These are phyloP conservation scores for Zoanthus sansibaricus DNA, from an alignment of 92 coral and sea anemone genomes.

Conservation along the genomic window DNA sequence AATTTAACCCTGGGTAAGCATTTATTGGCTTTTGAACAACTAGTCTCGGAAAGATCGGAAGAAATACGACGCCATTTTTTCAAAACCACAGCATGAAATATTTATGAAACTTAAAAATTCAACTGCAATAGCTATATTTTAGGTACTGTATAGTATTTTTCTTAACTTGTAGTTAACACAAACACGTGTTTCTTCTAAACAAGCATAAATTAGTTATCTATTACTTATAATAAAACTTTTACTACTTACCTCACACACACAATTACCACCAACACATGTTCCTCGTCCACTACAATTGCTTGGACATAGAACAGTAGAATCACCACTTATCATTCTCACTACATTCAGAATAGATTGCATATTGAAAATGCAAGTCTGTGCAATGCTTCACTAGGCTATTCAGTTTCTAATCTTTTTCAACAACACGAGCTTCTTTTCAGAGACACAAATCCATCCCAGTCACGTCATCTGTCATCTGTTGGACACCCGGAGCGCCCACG, in stretches of 20 bases:
- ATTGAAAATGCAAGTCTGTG: not conserved
- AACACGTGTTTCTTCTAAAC: no score
- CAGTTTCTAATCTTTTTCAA: not conserved
- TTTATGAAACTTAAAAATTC: no score
- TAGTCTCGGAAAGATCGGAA: no score
- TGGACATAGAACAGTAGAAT: slow-evolving; percentile 61
- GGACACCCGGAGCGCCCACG: not conserved
- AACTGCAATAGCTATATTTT: no score
- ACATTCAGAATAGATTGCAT: slow-evolving; percentile 72
- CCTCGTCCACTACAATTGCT: slow-evolving; percentile 88
- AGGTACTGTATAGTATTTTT: no score
- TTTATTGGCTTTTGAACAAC: no score
- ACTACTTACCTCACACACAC: slow-evolving; percentile 83
- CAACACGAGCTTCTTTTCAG: not conserved
- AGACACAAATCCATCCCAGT: not conserved
- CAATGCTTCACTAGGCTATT: not conserved
- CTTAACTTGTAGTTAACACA: no score
- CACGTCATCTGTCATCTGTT: not conserved
- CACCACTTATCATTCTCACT: slow-evolving; percentile 72
- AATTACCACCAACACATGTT: slow-evolving; percentile 74
- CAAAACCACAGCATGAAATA: no score
- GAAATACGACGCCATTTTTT: no score
- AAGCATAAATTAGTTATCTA: no score
- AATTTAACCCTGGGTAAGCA: no score
- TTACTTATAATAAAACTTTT: not conserved